These are phyloP conservation scores for Halcyon smyrnensis DNA, from an alignment of 2,797 vertebrate genomes.

Conservation along the genomic window DNA sequence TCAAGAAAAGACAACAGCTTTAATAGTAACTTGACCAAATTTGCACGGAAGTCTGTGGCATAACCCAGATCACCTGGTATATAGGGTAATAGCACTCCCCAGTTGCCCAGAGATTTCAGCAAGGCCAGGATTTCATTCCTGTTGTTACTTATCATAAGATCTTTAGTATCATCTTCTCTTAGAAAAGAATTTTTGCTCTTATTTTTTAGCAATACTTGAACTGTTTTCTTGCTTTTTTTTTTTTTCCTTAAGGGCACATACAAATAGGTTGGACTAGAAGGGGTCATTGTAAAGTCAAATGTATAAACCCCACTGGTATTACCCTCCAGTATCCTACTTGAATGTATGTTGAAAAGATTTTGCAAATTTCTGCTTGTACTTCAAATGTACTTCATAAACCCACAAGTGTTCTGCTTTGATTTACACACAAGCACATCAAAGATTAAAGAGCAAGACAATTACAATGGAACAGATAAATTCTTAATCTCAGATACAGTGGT, in stretches of 20 bases:
- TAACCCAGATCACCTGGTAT: neutral
- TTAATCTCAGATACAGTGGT: neutral
- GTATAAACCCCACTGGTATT: neutral
- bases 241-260: neutral
- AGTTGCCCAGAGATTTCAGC: neutral
- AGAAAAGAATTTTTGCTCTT: neutral
- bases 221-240: neutral
- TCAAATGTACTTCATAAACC: neutral
- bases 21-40: neutral
- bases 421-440: neutral
- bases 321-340: neutral
- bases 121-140: neutral
- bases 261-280: neutral
- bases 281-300: neutral
- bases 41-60: neutral
- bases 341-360: neutral
- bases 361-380: neutral
- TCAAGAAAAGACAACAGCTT: neutral
- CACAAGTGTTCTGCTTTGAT: neutral
- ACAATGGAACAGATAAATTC: neutral
- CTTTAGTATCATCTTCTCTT: neutral
- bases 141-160: neutral
- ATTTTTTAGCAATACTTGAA: neutral
- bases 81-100: neutral
- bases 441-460: conserved; percentile 40